Evolutionary conservation across 2,113 vertebrate genomes (phyloP).

Genomic region (Tringa solitaria): DNA sequence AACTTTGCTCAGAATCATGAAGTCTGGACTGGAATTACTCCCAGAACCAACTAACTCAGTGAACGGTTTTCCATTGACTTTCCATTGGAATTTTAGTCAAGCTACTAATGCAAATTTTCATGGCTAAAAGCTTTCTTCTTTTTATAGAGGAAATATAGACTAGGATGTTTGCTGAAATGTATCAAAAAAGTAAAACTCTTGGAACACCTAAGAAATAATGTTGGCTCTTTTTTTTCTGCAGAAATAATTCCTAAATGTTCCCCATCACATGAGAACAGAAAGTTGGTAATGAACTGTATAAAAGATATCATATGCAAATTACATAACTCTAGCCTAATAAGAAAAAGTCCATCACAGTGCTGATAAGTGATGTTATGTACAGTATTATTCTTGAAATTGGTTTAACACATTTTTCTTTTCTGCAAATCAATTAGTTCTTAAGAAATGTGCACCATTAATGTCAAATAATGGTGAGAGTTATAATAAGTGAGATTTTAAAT

Average conservation of each 20-base stretch:
- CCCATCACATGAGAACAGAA: not conserved
- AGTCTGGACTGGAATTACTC: not conserved
- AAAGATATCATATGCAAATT: not conserved
- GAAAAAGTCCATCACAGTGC: not conserved
- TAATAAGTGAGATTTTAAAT: not conserved
- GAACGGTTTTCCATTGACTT: not conserved
- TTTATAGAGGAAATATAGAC: not conserved
- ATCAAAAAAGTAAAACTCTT: not conserved
- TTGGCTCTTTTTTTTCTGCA: not conserved
- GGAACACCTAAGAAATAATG: not conserved
- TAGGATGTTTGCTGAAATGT: not conserved
- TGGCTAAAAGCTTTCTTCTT: not conserved
- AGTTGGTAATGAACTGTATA: not conserved
- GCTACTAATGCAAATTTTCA: not conserved
- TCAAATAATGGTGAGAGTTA: not conserved
- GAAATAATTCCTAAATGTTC: not conserved
- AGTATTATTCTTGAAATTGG: not conserved
- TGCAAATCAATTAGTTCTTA: not conserved
- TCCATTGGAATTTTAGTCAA: not conserved
- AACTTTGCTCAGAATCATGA: not conserved
- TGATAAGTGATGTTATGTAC: not conserved
- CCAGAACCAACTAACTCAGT: not conserved
- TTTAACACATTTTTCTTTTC: not conserved
- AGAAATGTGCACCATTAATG: not conserved
- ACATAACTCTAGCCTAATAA: not conserved